Evolutionary conservation across 2,888 invertebrate genomes (phyloP), one percentile per base, ranked within the genome.

Genomic region (Ligdia adustata): DNA sequence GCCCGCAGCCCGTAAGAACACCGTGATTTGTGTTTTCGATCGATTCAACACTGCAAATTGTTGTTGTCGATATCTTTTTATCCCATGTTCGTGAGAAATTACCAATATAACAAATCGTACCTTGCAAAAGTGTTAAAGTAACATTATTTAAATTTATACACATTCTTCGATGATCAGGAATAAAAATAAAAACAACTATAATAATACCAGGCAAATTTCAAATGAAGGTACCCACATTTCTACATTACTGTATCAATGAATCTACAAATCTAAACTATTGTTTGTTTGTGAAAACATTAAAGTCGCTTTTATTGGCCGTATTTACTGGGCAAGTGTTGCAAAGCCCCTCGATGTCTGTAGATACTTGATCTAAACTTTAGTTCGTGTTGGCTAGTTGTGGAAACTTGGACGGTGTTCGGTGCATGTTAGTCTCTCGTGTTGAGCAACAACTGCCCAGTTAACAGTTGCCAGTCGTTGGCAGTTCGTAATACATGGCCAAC

Each of bases 81-180:
- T 64, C 60, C 64, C 52, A 66, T 66, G 69, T 75, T 79, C 68
- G 78, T 82, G 83, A 83, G 80, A 75, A 79, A 79, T 71, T 74
- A 65, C 58, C 64, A n/a, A n/a, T n/a, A n/a, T n/a, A n/a, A n/a
- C n/a, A n/a, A n/a, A n/a, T n/a, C n/a, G n/a, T n/a, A n/a, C n/a
- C n/a, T n/a, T n/a, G n/a, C n/a, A n/a, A n/a, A n/a, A n/a, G n/a
- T n/a, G n/a, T n/a, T n/a, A n/a, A n/a, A n/a, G n/a, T n/a, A n/a
- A n/a, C n/a, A n/a, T n/a, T n/a, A n/a, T n/a, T n/a, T n/a, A n/a
- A n/a, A n/a, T n/a, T n/a, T n/a, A n/a, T n/a, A n/a, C n/a, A n/a
- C n/a, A n/a, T n/a, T n/a, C n/a, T n/a, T n/a, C n/a, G n/a, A n/a
- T n/a, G n/a, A n/a, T n/a, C n/a, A n/a, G n/a, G n/a, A n/a, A n/a